Conservation (phyloP, 2,113 vertebrate species). For the Brienomyrus longianalis region DNA sequence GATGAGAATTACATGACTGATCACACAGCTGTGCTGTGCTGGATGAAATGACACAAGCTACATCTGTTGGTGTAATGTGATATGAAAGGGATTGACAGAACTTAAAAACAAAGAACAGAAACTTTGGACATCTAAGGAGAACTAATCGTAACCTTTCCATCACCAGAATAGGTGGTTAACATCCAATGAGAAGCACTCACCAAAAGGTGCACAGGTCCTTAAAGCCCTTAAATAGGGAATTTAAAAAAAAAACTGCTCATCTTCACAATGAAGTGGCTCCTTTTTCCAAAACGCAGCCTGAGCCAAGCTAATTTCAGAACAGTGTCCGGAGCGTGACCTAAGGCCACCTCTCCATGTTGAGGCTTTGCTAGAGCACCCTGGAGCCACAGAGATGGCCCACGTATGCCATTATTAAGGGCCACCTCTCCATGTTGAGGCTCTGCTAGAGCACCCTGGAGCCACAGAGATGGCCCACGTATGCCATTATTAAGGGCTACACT, state of each 20-base stretch:
- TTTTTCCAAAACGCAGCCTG: not conserved
- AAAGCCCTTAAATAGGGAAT: not conserved
- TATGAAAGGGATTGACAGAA: not conserved
- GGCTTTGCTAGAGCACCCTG: not conserved
- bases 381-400: not conserved
- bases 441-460: not conserved
- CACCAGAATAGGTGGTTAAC: not conserved
- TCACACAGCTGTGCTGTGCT: not conserved
- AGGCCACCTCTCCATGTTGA: not conserved
- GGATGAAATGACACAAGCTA: not conserved
- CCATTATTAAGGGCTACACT: not conserved
- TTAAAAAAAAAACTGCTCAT: not conserved
- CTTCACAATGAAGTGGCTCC: not conserved
- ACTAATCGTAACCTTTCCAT: not conserved
- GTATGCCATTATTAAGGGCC: not conserved
- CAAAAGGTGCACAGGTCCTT: not conserved
- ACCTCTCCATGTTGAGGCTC: not conserved
- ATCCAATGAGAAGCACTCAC: not conserved
- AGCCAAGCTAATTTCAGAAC: not conserved
- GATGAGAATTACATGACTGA: not conserved
- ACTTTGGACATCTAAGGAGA: not conserved
- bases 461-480: not conserved
- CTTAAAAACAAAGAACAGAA: not conserved
- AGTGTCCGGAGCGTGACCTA: not conserved
- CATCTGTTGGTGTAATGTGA: not conserved